A percentile compares a stretch with the other conserved stretches of the same genome.
Conservation (phyloP, 2,888 invertebrate genomes). For the Drosophila anceps region DNA sequence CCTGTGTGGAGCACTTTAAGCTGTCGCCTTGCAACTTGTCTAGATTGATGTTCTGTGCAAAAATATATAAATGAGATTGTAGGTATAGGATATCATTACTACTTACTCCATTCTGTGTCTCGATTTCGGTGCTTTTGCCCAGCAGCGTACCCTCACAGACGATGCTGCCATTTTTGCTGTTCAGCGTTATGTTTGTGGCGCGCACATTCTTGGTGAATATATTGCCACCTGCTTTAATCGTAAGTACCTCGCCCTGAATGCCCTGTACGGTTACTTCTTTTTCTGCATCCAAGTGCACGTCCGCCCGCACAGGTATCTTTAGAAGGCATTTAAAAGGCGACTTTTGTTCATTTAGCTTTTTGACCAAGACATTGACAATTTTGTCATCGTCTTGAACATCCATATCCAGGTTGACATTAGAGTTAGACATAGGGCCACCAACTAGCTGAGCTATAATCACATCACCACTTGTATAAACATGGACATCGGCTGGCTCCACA, state of each 20-base stretch:
- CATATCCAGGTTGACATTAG: slow-evolving; percentile 62
- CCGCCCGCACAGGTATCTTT: slow-evolving; percentile 81
- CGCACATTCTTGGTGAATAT: slow-evolving; percentile 80
- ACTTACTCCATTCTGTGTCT: slow-evolving; percentile 65
- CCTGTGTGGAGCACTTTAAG: slow-evolving; percentile 75
- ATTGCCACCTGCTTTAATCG: slow-evolving; percentile 61
- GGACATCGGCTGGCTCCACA: slow-evolving; percentile 73
- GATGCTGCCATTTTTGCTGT: slow-evolving; percentile 79
- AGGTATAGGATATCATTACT: too few species aligned
- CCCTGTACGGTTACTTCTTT: slow-evolving; percentile 70
- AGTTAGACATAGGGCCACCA: slow-evolving; percentile 70
- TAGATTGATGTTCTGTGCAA: slow-evolving; percentile 74
- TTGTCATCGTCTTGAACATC: slow-evolving; percentile 66
- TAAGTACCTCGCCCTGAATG: slow-evolving; percentile 75
- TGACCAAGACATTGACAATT: slow-evolving; percentile 61
- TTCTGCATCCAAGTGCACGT: slow-evolving; percentile 69
- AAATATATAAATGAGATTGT: neutral
- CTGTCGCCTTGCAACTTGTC: slow-evolving; percentile 83
- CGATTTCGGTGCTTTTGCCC: slow-evolving; percentile 72
- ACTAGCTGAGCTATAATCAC: slow-evolving; percentile 74
- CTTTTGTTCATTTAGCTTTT: slow-evolving; percentile 38
- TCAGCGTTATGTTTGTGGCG: slow-evolving; percentile 71
- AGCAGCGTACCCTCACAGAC: slow-evolving; percentile 78
- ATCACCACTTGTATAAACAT: slow-evolving; percentile 72
- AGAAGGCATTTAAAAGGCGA: slow-evolving; percentile 68